Conservation (phyloP, 2,888 invertebrate species). For the Chrysolina haemoptera region DNA sequence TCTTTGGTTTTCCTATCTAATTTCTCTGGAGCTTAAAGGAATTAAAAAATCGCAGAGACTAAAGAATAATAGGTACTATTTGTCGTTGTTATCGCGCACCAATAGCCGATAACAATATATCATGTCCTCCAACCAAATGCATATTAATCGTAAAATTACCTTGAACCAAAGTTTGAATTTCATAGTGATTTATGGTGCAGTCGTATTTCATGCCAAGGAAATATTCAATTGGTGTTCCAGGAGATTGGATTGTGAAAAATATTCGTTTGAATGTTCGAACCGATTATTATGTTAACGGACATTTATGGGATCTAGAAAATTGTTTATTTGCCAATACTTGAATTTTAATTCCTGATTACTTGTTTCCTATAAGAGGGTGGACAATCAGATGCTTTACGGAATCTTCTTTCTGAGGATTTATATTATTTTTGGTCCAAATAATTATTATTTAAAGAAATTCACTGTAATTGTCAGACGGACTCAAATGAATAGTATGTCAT, state of each 20-base stretch:
- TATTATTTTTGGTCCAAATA: no score
- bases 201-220: background rate
- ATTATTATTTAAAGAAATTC: no score
- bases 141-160: constrained; percentile 29
- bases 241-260: background rate
- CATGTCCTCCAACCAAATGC: constrained; percentile 16
- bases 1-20: background rate
- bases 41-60: background rate
- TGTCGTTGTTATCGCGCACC: constrained; percentile 15
- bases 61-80: constrained; percentile 11
- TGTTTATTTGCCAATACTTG: no score
- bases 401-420: no score
- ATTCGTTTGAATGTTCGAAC: no score
- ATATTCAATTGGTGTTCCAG: background rate
- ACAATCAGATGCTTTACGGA: no score
- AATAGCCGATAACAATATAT: constrained; percentile 26
- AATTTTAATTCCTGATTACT: no score
- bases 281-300: no score
- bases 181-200: constrained; percentile 23
- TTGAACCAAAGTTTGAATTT: constrained; percentile 4
- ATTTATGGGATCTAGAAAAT: no score
- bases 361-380: no score
- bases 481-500: no score
- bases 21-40: background rate
- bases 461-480: no score